A percentile compares a stretch with the other conserved stretches of the same genome.
Evolutionary conservation across 2,113 vertebrate genomes (phyloP).

Genomic region (Felis chaus): DNA sequence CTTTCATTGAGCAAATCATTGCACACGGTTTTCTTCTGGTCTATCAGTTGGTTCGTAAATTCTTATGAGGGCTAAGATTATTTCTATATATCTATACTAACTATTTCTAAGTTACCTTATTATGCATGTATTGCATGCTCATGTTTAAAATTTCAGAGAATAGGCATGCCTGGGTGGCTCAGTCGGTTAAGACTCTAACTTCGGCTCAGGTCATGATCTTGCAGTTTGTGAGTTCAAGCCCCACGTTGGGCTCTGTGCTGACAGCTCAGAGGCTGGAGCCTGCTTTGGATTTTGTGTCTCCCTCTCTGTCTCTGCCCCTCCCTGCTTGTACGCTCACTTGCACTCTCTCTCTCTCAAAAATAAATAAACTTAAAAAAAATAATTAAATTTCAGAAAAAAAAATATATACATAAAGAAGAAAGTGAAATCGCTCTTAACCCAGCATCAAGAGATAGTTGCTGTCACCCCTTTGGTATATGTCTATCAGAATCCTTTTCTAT

Average conservation of each 20-base stretch:
- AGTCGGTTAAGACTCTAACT: too few species aligned
- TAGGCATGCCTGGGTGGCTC: background rate
- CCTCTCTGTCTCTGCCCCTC: too few species aligned
- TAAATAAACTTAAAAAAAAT: too few species aligned
- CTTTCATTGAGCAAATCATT: background rate
- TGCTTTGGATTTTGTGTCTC: too few species aligned
- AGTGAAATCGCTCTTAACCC: background rate
- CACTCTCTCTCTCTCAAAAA: too few species aligned
- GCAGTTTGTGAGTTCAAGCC: too few species aligned
- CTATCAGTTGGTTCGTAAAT: background rate
- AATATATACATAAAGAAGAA: background rate
- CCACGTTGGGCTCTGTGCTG: too few species aligned
- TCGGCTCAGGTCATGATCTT: too few species aligned
- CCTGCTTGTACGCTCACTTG: too few species aligned
- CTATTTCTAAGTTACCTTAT: background rate
- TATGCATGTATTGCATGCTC: background rate
- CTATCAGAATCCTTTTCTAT: background rate
- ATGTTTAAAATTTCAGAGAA: background rate
- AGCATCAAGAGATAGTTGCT: background rate
- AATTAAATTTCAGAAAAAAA: slow-evolving; percentile 3
- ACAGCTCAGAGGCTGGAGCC: too few species aligned
- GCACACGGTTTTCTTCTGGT: background rate
- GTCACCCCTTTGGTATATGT: background rate
- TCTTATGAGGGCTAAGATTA: background rate
- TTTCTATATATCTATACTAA: background rate